phyloP scores from a whole-genome alignment of 1,140 invertebrate species.

The Drosophila busckii region DNA sequence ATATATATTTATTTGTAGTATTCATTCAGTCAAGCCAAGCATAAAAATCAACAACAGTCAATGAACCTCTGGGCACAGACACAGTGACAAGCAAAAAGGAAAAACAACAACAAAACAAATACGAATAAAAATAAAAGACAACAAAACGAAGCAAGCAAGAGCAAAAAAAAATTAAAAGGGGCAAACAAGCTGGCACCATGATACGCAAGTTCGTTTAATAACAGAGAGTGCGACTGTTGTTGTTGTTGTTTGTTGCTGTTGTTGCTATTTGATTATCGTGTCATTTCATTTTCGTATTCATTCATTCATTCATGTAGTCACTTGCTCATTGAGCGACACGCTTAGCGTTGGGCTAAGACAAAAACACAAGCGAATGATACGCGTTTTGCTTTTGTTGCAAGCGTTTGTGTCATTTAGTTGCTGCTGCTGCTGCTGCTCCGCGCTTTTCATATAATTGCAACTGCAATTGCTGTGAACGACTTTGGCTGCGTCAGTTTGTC shows the following conservation, averaged over 20 bases:
- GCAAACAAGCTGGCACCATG: background rate
- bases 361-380: slow-evolving; percentile 66
- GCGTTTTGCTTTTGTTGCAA: slow-evolving; percentile 20
- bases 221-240: slow-evolving; percentile 12
- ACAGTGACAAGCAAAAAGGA: slow-evolving; percentile 7
- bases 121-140: background rate
- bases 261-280: slow-evolving; percentile 53
- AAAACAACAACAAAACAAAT: background rate
- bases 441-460: slow-evolving; percentile 48
- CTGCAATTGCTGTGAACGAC: slow-evolving; percentile 24
- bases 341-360: slow-evolving; percentile 15
- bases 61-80: slow-evolving; percentile 51
- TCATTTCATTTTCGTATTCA: slow-evolving; percentile 49
- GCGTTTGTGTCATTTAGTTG: slow-evolving; percentile 4
- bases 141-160: slow-evolving; percentile 12
- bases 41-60: slow-evolving; percentile 71
- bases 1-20: slow-evolving; percentile 22
- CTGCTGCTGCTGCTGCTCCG: slow-evolving; percentile 20
- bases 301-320: slow-evolving; percentile 47
- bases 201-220: slow-evolving; percentile 24
- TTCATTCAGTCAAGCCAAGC: slow-evolving; percentile 48
- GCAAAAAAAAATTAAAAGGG: background rate
- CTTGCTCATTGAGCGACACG: slow-evolving; percentile 31
- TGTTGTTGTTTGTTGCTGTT: slow-evolving; percentile 11
- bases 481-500: too few relatives aligned